Evolutionary conservation across 2,888 invertebrate species (phyloP).

Genomic region (Listrodromus nycthemerus): DNA sequence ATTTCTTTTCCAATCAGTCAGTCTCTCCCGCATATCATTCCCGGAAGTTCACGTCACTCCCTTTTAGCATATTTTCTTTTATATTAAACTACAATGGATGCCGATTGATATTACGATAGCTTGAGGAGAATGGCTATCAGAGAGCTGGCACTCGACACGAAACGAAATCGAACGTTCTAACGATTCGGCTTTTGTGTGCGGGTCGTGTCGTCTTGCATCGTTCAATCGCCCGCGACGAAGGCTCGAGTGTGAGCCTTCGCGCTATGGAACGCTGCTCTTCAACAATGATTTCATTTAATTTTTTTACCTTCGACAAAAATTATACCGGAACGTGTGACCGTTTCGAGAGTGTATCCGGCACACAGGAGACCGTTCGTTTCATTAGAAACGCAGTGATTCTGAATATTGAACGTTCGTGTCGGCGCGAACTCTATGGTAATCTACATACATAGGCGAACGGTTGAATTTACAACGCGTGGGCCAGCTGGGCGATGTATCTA

Average conservation of each 20-base stretch:
- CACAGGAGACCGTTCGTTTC: constrained; percentile 8
- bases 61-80: neutral
- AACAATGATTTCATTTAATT: constrained; percentile 8
- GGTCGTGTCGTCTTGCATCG: constrained; percentile 16
- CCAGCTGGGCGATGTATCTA: constrained; percentile 23
- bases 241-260: constrained; percentile 5
- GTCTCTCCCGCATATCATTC: too few relatives aligned
- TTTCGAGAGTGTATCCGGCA: constrained; percentile 23
- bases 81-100: neutral
- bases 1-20: neutral
- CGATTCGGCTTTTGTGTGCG: neutral
- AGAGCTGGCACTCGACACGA: neutral
- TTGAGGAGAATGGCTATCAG: neutral
- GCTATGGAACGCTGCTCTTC: constrained; percentile 19
- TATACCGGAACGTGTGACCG: constrained; percentile 28
- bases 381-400: constrained; percentile 44
- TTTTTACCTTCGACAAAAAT: constrained; percentile 23
- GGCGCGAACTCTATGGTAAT: constrained; percentile 56
- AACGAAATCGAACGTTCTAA: constrained; percentile 20
- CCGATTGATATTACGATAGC: constrained; percentile 39
- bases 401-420: constrained; percentile 52
- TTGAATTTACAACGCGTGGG: constrained; percentile 63
- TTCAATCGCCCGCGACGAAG: constrained; percentile 22
- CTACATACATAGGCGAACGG: constrained; percentile 48
- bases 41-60: too few relatives aligned